Evolutionary conservation across 2,888 invertebrate species (phyloP), one percentile per base, ranked within the genome.

Genomic region (Drosophila leonis): DNA sequence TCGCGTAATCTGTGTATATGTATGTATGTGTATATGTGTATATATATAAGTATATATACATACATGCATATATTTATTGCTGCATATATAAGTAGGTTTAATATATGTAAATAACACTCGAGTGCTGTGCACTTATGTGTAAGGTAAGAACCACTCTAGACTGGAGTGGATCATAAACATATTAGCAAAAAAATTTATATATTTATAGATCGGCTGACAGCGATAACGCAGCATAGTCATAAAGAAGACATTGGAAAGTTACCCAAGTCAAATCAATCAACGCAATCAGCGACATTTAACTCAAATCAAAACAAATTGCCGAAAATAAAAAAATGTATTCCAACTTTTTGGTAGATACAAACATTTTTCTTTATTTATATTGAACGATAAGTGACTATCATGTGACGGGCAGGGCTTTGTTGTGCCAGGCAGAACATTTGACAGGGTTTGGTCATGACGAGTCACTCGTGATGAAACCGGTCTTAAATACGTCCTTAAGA

Each of bases 211-310:
- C 39, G 46, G 29, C 48, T 55, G 77, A 48, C 20, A 37, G 35
- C 20, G 70, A 70, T 70, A 68, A 35, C 33, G 55, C 29, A 67
- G 37, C 37, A 75, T 62, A 44, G 31, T 42, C 51, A 49, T 35
- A 65, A 39, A 27, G 55, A 39, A 57, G 35, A 41, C 49, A 65
- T 62, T 73, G 89, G 82, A 89, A 84, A 87, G 65, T 78, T 87
- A 78, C 79, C 79, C 88, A 68, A 57, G 68, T 67, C 75, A 65
- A 88, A 87, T 87, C 90, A 90, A 84, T 89, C 80, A 84, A 67
- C 76, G 67, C 84, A 89, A 84, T 84, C 83, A 90, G 67, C 61
- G 56, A 49, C 70, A 84, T 75, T 84, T 78, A 78, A 71, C 78
- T 59, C 66, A 73, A 84, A 90, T 89, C 79, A 88, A 84, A 84